phyloP scores from a whole-genome alignment of 1,140 invertebrate genomes.

The Leptestheria dahalacensis region DNA sequence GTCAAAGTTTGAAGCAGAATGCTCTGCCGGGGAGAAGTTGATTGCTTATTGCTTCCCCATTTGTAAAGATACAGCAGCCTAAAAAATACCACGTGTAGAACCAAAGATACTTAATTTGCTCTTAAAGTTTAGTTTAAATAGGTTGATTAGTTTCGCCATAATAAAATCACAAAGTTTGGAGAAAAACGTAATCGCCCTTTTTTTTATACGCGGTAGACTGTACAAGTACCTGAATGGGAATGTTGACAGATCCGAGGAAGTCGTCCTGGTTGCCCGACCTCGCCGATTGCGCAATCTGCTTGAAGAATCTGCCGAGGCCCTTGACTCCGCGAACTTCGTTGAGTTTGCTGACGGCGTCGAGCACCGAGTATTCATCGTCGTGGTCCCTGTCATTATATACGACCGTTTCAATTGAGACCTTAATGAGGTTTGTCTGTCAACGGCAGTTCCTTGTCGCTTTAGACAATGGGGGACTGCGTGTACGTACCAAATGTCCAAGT shows the following conservation, averaged over 20 bases:
- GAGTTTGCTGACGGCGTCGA: conserved; percentile 87
- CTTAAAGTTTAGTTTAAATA: no score
- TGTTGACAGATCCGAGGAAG: conserved; percentile 72
- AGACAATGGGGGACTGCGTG: neutral
- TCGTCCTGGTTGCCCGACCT: conserved; percentile 79
- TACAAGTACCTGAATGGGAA: conserved; percentile 49
- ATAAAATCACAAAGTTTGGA: no score
- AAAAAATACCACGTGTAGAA: no score
- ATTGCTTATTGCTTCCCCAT: no score
- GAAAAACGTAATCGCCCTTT: no score
- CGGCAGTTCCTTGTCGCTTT: neutral
- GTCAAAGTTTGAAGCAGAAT: no score
- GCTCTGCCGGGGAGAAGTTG: no score
- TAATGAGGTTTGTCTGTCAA: no score
- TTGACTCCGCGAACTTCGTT: conserved; percentile 87
- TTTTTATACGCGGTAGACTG: no score
- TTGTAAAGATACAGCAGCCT: no score
- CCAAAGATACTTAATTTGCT: no score
- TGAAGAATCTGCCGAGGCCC: conserved; percentile 83
- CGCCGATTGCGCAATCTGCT: conserved; percentile 90
- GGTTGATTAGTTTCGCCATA: no score
- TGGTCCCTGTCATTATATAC: conserved; percentile 53
- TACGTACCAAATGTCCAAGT: conserved; percentile 83
- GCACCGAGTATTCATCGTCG: conserved; percentile 84
- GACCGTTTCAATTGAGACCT: neutral